Evolutionary conservation across 53 echinoderm and acorn worm genomes (phyloP).

Genomic region (Arbacia lixula): DNA sequence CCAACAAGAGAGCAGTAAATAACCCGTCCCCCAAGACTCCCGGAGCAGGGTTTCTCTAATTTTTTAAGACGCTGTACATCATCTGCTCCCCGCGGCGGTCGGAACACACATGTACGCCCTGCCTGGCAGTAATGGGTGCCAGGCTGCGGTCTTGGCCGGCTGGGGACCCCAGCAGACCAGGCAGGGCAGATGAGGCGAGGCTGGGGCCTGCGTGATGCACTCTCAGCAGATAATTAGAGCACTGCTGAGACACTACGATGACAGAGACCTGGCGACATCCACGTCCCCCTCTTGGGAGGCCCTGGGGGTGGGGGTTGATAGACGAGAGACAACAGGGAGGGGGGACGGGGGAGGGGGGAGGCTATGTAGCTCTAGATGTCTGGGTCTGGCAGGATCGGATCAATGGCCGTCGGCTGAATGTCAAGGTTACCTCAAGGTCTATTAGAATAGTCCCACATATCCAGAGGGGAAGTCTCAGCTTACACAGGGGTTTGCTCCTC

Average conservation of each 20-base stretch:
- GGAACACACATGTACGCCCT: too few relatives aligned
- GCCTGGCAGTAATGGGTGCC: too few relatives aligned
- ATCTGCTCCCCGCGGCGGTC: too few relatives aligned
- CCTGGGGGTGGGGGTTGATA: conserved; percentile 42
- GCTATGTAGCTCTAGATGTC: background rate
- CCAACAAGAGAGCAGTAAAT: too few relatives aligned
- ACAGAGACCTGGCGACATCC: conserved; percentile 42
- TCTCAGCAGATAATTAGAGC: conserved; percentile 21
- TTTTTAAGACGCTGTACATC: too few relatives aligned
- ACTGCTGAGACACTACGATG: conserved; percentile 33
- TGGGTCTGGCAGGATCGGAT: too few relatives aligned
- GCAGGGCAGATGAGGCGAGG: background rate
- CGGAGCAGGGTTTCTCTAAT: too few relatives aligned
- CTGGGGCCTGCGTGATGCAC: background rate
- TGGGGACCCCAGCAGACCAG: background rate
- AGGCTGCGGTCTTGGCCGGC: background rate
- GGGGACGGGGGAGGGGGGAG: background rate
- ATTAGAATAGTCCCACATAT: too few relatives aligned
- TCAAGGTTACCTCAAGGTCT: too few relatives aligned
- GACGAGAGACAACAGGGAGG: background rate
- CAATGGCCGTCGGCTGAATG: too few relatives aligned
- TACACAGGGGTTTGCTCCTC: conserved; percentile 37
- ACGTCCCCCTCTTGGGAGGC: conserved; percentile 30
- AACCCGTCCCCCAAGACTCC: too few relatives aligned
- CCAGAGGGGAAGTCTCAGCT: conserved; percentile 36